Evolutionary conservation across 2,888 invertebrate species (phyloP).

Genomic region (Cheilosia pagana): DNA sequence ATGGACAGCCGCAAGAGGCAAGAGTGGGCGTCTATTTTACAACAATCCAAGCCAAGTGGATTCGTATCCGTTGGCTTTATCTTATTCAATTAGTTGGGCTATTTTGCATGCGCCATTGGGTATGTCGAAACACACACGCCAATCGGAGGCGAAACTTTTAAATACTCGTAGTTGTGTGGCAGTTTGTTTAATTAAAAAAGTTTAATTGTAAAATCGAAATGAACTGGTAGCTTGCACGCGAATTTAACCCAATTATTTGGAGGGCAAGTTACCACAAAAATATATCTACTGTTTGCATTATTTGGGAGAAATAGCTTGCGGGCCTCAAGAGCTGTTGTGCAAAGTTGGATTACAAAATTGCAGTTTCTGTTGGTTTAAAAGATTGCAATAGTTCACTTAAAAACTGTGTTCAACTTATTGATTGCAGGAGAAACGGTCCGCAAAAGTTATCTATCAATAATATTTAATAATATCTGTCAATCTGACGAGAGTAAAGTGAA

Average conservation of each 20-base stretch:
- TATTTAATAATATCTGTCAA: too few species aligned
- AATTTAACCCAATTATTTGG: neutral
- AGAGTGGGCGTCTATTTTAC: slow-evolving; percentile 57
- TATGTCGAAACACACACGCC: slow-evolving; percentile 1
- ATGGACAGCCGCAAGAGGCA: neutral
- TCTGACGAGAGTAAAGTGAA: too few species aligned
- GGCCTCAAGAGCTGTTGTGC: too few species aligned
- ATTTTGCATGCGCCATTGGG: slow-evolving; percentile 26
- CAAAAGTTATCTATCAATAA: too few species aligned
- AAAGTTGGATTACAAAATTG: too few species aligned
- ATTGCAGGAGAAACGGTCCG: too few species aligned
- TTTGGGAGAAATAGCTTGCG: too few species aligned
- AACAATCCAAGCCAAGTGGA: slow-evolving; percentile 41
- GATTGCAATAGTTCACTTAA: too few species aligned
- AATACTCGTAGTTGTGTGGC: neutral
- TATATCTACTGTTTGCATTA: too few species aligned
- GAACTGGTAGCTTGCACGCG: neutral
- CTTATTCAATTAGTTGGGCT: slow-evolving; percentile 45
- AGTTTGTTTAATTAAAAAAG: slow-evolving; percentile 7
- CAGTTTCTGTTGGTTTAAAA: too few species aligned
- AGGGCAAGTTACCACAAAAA: neutral
- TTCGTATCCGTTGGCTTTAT: slow-evolving; percentile 36
- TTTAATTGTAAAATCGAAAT: slow-evolving; percentile 2
- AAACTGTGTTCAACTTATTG: too few species aligned
- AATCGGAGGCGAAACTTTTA: slow-evolving; percentile 1